A percentile compares a stretch with the other conserved stretches of the same genome.
Evolutionary conservation across 92 coral and sea anemone species (phyloP).

Genomic region (Meandrina meandrites): DNA sequence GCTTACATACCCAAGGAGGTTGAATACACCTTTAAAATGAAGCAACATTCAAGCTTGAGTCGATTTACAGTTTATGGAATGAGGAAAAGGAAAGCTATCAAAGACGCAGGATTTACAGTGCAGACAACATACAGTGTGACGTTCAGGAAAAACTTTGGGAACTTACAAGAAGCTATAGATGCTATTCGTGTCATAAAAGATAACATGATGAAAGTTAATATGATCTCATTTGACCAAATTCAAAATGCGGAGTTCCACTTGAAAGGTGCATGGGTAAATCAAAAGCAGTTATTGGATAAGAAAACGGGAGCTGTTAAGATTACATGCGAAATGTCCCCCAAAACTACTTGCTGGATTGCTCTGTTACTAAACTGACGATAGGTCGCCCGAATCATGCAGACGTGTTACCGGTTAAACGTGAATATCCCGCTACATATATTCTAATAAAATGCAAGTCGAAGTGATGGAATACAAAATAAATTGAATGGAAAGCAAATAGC

Average conservation of each 20-base stretch:
- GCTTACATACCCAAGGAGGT: neutral
- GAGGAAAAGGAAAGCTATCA: neutral
- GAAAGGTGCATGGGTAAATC: slow-evolving; percentile 11
- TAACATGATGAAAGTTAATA: neutral
- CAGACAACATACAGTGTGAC: slow-evolving; percentile 8
- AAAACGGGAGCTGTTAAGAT: slow-evolving; percentile 14
- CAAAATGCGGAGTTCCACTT: slow-evolving; percentile 13
- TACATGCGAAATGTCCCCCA: slow-evolving; percentile 17
- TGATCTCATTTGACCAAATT: slow-evolving; percentile 15
- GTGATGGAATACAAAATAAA: no score
- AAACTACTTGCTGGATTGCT: slow-evolving; percentile 25
- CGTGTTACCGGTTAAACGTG: no score
- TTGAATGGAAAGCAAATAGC: no score
- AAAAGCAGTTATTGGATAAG: no score
- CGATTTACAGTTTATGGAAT: neutral
- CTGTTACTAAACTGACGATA: neutral
- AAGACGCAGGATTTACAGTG: neutral
- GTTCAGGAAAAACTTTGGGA: slow-evolving; percentile 1
- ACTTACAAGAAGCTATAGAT: slow-evolving; percentile 6
- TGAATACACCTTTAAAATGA: slow-evolving; percentile 25
- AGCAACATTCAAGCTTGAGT: neutral
- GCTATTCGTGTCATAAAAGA: neutral
- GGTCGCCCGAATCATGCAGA: neutral
- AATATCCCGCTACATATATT: no score
- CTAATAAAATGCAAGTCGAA: no score